phyloP scores from a whole-genome alignment of 2,113 vertebrate species.

The Pachypanchax playfairii region DNA sequence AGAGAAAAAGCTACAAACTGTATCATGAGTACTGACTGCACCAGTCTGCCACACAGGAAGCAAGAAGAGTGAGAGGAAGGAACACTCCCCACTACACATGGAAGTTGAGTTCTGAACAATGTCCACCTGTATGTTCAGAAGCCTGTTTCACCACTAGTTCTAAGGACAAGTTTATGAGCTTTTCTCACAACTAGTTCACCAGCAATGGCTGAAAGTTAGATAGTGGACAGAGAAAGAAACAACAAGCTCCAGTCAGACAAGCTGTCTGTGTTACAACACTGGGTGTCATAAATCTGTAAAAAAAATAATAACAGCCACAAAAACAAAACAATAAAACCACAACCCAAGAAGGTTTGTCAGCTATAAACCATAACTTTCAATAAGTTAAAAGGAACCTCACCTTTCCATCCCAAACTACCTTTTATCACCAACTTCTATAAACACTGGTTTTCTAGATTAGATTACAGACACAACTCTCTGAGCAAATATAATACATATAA shows the following conservation, averaged over 20 bases:
- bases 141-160: conserved; percentile 38
- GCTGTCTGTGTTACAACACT: conserved; percentile 16
- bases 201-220: conserved; percentile 35
- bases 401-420: conserved; percentile 6
- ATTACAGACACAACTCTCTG: no score
- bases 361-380: conserved; percentile 48
- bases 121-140: conserved; percentile 48
- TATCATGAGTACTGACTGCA: conserved; percentile 27
- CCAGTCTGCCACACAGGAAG: conserved; percentile 25
- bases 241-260: conserved; percentile 38
- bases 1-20: no score
- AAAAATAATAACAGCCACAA: conserved; percentile 24
- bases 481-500: no score
- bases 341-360: conserved; percentile 24
- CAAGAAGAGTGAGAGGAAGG: conserved; percentile 6
- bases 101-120: conserved; percentile 42
- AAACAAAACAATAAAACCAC: conserved; percentile 24
- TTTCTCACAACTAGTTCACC: no score
- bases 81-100: conserved; percentile 53
- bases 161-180: no score
- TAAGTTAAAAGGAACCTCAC: conserved; percentile 26
- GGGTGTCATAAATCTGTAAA: conserved; percentile 33
- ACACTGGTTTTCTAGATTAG: no score
- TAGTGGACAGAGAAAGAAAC: conserved; percentile 23
- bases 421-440: background rate